Percentiles rank a stretch among this genome's conserved stretches.
Conservation (phyloP, 2,797 vertebrate species). For the Premnoplex brunnescens region DNA sequence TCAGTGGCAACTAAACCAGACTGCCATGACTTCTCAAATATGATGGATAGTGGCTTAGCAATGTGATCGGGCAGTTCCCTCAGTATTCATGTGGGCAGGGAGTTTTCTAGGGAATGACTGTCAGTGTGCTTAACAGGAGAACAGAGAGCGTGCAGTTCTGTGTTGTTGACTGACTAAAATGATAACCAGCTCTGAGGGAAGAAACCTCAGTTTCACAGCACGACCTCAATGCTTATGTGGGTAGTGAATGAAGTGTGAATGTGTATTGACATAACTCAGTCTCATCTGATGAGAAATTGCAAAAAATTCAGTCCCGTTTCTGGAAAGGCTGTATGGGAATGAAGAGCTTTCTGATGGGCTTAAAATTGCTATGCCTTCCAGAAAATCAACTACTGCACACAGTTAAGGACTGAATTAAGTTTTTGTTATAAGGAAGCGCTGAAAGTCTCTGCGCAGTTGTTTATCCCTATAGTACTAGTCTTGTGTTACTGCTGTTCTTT, state of each 20-base stretch:
- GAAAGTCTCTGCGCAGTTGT: not conserved
- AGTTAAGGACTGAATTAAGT: not conserved
- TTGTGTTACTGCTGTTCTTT: not conserved
- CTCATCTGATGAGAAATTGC: not conserved
- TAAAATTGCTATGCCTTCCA: not conserved
- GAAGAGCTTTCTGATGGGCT: not conserved
- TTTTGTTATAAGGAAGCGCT: not conserved
- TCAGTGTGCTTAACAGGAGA: not conserved
- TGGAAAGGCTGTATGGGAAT: not conserved
- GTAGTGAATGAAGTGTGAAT: not conserved
- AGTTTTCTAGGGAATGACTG: not conserved
- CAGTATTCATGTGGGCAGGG: not conserved
- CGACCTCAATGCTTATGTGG: not conserved
- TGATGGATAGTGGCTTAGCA: not conserved
- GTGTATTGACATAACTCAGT: not conserved
- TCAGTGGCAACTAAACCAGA: not conserved
- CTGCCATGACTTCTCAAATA: not conserved
- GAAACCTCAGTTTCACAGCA: not conserved
- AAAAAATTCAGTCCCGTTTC: not conserved
- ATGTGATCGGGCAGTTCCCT: not conserved
- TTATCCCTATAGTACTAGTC: not conserved
- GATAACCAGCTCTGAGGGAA: not conserved
- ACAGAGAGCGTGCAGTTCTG: not conserved
- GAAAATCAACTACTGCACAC: not conserved
- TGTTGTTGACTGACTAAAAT: not conserved